Base-by-base conservation (phyloP, 2,888 invertebrate species). In the Calameuta idolon region DNA sequence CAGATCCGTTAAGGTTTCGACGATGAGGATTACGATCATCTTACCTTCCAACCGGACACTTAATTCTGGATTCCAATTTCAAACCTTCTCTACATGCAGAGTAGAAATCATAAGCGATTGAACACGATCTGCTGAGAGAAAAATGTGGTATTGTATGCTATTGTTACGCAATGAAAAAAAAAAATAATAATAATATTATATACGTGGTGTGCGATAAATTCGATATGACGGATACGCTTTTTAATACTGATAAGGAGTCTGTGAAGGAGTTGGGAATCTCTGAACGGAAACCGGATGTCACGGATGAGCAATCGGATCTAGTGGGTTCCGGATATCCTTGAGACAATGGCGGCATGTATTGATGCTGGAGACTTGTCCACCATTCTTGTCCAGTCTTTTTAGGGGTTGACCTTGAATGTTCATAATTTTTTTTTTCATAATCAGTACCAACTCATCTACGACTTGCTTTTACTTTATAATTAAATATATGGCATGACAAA, bases 261-360 rank as follows among this genome's bases (percentile, higher is more conserved):
- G 55, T 55, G 55, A 55, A 55, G 55, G 55, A 55, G 55, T 55
- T 23, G 23, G 55, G 55, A 55, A 23, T 81, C 23, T 75, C 81
- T 55, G 82, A 81, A 31, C 79, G 79, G 74, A 81, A 83, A 73
- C 79, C 84, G 73, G 83, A 83, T 76, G 79, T 78, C 35, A 73
- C 74, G 23, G 82, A 84, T 34, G 84, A 84, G 77, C 76, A 82
- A n/a, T 83, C 84, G 73, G 83, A 85, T 79, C 80, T 82, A 73
- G 83, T 84, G 71, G 83, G 81, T 73, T 31, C 31, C 55, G 37
- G 11, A 30, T 55, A 33, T 31, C 73, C 75, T 15, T 78, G 78
- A 75, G 77, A 75, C 69, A 85, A 76, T 11, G 84, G 83, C 40
- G 84, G 83, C 83, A 85, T 82, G 74, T 71, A 78, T 15, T 81